Evolutionary conservation across 2,113 vertebrate species (phyloP), one percentile per base, ranked within the genome.

Genomic region (Xyrauchen texanus): DNA sequence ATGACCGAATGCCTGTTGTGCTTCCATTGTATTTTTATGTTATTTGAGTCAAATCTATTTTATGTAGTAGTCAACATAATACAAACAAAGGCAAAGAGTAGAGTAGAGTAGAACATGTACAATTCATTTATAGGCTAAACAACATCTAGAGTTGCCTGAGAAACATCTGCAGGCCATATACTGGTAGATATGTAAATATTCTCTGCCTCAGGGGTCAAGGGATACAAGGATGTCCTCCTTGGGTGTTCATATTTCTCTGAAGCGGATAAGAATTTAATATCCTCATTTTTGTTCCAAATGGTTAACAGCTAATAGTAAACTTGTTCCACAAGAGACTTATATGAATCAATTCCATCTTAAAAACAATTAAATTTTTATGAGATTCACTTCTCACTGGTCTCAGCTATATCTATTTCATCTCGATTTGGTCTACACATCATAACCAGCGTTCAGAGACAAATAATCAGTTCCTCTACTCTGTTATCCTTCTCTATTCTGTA

Each of bases 381-480:
- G 61, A 68, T 21, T 49, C 69, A 55, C 68, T 72, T 70, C 12
- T 67, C 8, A 0, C 15, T 79, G 69, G 63, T 61, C 13, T 58
- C 47, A 65, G 11, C 52, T 34, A 11, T 68, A 62, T 82, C 45
- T 16, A 3, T 78, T 71, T 53, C 49, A 16, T n/a, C n/a, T n/a
- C n/a, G 12, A 49, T 61, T 68, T 61, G 11, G 44, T 51, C 6
- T 80, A 64, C 73, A 80, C 57, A 81, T 68, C 57, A 70, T 62
- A 78, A 81, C 76, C 75, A 72, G 51, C 66, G 47, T 69, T 62
- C 69, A 81, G 16, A 72, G 69, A 70, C 58, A 82, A 64, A 60
- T 84, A 85, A 86, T 81, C 74, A 68, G 85, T 89, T 34, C 21
- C 21, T 3, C 21, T 34, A 34, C 21, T 34, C 21, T 34, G 21